phyloP scores from a whole-genome alignment of 2,888 invertebrate genomes.

The Folsomia candida region DNA sequence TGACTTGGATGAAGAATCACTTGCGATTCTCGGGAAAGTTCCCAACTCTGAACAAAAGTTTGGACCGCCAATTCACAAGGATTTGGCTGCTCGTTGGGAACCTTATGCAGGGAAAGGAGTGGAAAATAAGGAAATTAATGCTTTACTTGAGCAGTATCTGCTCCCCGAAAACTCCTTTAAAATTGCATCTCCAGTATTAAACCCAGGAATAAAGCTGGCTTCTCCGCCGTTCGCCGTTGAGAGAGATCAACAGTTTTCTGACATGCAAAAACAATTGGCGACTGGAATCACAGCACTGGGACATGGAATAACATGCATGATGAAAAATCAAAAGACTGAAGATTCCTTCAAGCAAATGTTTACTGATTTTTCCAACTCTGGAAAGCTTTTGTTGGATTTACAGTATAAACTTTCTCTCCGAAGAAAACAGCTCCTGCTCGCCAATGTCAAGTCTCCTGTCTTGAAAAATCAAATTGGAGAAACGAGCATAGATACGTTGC shows the following conservation, averaged over 20 bases:
- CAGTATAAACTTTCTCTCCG: background rate
- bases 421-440: background rate
- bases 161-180: background rate
- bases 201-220: background rate
- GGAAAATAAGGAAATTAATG: background rate
- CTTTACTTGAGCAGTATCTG: background rate
- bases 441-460: background rate
- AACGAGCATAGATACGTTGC: background rate
- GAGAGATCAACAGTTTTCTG: background rate
- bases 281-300: background rate
- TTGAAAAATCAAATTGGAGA: background rate
- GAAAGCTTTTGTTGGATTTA: background rate
- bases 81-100: background rate
- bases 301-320: background rate
- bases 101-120: background rate
- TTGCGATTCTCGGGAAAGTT: background rate
- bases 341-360: background rate
- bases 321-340: background rate
- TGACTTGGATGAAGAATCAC: background rate
- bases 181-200: background rate
- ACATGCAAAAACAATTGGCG: background rate
- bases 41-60: background rate
- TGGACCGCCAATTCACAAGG: background rate
- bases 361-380: background rate
- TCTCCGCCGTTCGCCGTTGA: background rate